These are phyloP conservation scores for Nemurella pictetii DNA, from an alignment of 2,888 invertebrate genomes.

Conservation along the genomic window DNA sequence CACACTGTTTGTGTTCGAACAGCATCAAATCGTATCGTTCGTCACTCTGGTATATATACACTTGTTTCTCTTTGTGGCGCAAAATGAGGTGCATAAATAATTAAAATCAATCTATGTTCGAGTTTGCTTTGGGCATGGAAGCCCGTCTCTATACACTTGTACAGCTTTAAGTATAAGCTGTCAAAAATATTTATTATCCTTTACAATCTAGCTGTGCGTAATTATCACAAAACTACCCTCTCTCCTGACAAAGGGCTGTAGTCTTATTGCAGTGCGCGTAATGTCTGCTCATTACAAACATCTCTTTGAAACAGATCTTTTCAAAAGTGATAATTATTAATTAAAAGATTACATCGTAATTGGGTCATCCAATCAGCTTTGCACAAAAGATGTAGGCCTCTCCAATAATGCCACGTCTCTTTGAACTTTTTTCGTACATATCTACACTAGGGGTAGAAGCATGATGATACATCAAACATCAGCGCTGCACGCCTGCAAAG, in stretches of 20 bases:
- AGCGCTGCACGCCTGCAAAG: not conserved
- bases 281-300: too few species aligned
- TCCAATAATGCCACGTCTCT: not conserved
- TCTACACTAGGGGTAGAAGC: not conserved
- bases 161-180: not conserved
- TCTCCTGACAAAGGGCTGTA: not conserved
- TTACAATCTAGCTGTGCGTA: not conserved
- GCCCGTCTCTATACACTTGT: not conserved
- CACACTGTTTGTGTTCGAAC: not conserved
- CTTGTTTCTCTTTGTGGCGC: not conserved
- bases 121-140: not conserved
- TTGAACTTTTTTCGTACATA: not conserved
- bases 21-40: not conserved
- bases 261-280: not conserved
- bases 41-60: too few species aligned
- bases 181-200: not conserved
- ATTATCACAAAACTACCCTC: not conserved
- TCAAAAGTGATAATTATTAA: not conserved
- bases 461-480: not conserved
- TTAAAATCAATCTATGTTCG: not conserved
- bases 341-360: not conserved
- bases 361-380: not conserved
- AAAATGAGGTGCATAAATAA: not conserved
- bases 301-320: not conserved
- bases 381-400: not conserved